Conservation (phyloP, 2,113 vertebrate genomes). For the Falcunculus frontatus region DNA sequence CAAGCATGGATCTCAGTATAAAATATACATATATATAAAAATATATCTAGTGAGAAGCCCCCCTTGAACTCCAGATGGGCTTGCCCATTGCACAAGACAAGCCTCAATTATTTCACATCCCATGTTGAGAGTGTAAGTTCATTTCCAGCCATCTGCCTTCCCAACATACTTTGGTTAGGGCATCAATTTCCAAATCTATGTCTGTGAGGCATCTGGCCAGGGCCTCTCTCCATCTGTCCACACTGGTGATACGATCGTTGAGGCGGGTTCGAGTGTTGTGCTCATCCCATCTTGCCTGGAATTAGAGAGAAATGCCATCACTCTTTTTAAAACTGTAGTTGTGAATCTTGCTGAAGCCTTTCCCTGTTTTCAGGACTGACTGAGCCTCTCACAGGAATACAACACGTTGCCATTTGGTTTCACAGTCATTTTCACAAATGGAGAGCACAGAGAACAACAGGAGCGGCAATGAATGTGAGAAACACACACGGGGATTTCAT, state of each 20-base stretch:
- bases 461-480: fast-evolving
- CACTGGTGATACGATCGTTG: conserved; percentile 75
- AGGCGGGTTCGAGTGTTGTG: conserved; percentile 77
- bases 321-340: not conserved
- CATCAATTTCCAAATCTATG: conserved; percentile 84
- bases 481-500: not conserved
- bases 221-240: conserved; percentile 82
- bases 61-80: not conserved
- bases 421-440: fast-evolving
- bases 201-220: conserved; percentile 81
- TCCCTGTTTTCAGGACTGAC: not conserved
- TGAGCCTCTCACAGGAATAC: not conserved
- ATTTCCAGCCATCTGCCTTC: conserved; percentile 38
- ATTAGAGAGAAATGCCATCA: not conserved
- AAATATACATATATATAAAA: not conserved
- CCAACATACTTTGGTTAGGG: conserved; percentile 69
- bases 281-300: conserved; percentile 87
- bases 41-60: not conserved
- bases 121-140: not conserved
- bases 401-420: fast-evolving
- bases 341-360: not conserved
- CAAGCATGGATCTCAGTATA: not conserved
- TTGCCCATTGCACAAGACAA: not conserved
- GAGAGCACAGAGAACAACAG: not conserved
- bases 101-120: not conserved